Evolutionary conservation across 1,140 invertebrate genomes (phyloP).

Genomic region (Caenorhabditis latens): DNA sequence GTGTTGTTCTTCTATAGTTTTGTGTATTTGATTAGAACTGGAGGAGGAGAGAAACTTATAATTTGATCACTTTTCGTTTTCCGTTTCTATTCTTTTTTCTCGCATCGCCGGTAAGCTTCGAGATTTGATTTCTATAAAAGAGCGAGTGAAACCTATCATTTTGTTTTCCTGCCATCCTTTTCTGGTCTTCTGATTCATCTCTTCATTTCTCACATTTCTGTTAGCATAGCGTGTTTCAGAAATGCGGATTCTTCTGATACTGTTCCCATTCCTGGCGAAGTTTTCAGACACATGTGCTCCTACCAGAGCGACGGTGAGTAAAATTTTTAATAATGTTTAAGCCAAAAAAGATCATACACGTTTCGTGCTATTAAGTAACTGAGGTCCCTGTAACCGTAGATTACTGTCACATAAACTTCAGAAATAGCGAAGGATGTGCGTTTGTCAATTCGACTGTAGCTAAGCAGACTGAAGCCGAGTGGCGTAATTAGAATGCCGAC

Average conservation of each 20-base stretch:
- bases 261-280: background rate
- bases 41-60: background rate
- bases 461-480: too few species aligned
- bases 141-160: background rate
- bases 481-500: too few species aligned
- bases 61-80: background rate
- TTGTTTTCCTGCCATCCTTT: background rate
- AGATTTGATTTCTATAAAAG: conserved; percentile 27
- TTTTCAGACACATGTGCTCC: background rate
- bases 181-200: background rate
- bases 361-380: too few species aligned
- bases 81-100: background rate
- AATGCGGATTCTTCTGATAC: background rate
- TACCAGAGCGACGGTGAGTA: background rate
- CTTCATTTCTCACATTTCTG: background rate
- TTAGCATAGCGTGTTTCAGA: background rate
- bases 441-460: too few species aligned
- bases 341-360: too few species aligned
- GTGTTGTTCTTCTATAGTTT: background rate
- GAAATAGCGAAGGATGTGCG: too few species aligned
- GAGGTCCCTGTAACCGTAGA: too few species aligned
- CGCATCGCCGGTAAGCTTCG: background rate
- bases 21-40: background rate
- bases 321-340: background rate
- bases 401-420: too few species aligned